Evolutionary conservation across 64 coral and sea anemone genomes (phyloP).

Genomic region (Astreopora myriophthalma): DNA sequence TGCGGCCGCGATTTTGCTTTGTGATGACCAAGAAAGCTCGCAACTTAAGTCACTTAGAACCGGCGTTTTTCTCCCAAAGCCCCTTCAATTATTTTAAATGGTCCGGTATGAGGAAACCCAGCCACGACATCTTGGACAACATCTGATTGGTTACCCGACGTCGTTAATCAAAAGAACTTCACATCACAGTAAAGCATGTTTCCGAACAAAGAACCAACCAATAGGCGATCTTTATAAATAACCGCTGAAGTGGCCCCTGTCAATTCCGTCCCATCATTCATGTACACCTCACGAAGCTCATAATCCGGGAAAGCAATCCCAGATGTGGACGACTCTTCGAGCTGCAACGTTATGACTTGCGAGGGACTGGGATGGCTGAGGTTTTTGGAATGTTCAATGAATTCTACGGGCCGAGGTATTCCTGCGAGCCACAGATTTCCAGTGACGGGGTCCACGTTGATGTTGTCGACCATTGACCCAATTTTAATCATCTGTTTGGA

Average conservation of each 20-base stretch:
- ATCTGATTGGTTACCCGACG: no score
- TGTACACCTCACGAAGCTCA: conserved; percentile 16
- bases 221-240: neutral
- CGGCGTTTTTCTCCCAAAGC: no score
- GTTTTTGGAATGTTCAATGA: neutral
- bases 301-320: conserved; percentile 4
- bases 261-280: conserved; percentile 15
- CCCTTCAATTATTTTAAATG: no score
- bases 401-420: neutral
- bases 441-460: conserved; percentile 13
- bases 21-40: no score
- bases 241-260: neutral
- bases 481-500: neutral
- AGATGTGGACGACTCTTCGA: neutral
- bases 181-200: no score
- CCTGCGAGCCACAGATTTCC: conserved; percentile 1
- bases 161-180: no score
- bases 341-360: neutral
- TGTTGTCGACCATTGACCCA: neutral
- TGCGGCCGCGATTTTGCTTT: no score
- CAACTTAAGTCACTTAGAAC: no score
- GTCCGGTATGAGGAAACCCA: no score
- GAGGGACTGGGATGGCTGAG: conserved; percentile 5
- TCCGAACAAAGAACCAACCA: neutral
- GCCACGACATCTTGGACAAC: no score